Evolutionary conservation across 2,888 invertebrate genomes (phyloP).

Genomic region (Drosophila neotestacea): DNA sequence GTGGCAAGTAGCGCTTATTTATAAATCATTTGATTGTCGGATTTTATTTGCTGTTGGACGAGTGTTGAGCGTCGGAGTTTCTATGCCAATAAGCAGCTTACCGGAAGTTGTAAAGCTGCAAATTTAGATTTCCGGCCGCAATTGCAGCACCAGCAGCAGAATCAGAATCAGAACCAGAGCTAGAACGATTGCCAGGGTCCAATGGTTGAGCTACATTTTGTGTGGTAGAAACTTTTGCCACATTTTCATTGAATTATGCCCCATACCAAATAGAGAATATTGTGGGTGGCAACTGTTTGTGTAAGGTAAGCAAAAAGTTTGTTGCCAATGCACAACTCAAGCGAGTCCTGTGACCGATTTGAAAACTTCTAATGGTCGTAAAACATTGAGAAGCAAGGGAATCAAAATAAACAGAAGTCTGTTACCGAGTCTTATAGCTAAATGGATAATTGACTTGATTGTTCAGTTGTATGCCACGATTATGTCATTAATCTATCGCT

Average conservation of each 20-base stretch:
- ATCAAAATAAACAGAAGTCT: constrained; percentile 1
- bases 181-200: constrained; percentile 18
- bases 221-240: constrained; percentile 62
- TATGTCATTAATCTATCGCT: constrained; percentile 59
- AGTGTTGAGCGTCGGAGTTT: constrained; percentile 58
- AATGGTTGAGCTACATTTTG: constrained; percentile 32
- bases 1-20: constrained; percentile 67
- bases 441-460: constrained; percentile 51
- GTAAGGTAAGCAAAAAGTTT: constrained; percentile 76
- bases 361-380: constrained; percentile 26
- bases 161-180: background rate
- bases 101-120: constrained; percentile 81
- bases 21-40: constrained; percentile 81
- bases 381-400: constrained; percentile 10
- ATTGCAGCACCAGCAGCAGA: constrained; percentile 50
- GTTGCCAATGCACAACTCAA: constrained; percentile 64
- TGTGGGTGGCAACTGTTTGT: constrained; percentile 45
- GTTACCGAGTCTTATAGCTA: background rate
- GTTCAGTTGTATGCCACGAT: constrained; percentile 32
- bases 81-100: constrained; percentile 80
- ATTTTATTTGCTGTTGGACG: constrained; percentile 72
- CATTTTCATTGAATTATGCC: constrained; percentile 66
- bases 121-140: constrained; percentile 81
- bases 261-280: background rate
- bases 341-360: constrained; percentile 76